These are phyloP conservation scores for Lordiphosa mommai DNA, from an alignment of 1,140 invertebrate species.

Conservation along the genomic window DNA sequence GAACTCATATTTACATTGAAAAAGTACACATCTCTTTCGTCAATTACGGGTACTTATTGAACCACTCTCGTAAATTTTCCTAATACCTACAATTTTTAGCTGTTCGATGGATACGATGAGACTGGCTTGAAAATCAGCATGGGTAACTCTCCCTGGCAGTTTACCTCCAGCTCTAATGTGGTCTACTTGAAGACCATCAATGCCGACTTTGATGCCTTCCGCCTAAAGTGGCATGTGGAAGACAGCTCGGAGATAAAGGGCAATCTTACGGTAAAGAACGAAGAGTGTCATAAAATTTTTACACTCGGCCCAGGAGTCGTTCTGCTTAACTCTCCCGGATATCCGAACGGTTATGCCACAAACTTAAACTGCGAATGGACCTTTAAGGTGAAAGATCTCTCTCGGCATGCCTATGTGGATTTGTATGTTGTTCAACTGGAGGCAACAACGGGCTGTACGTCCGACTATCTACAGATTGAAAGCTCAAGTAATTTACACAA, in stretches of 20 bases:
- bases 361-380: conserved; percentile 89
- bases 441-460: conserved; percentile 80
- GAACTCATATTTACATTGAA: too few relatives aligned
- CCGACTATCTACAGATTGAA: conserved; percentile 81
- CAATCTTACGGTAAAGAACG: conserved; percentile 13
- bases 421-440: conserved; percentile 83
- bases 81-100: conserved; percentile 13
- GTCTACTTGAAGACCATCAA: conserved; percentile 82
- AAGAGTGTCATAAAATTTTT: conserved; percentile 24
- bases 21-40: too few relatives aligned
- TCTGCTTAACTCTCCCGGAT: conserved; percentile 87
- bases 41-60: too few relatives aligned
- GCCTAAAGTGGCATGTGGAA: conserved; percentile 82
- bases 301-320: conserved; percentile 20
- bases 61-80: too few relatives aligned
- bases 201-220: conserved; percentile 80
- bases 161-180: conserved; percentile 84
- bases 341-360: conserved; percentile 85
- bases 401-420: conserved; percentile 82
- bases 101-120: conserved; percentile 85
- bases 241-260: not conserved
- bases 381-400: conserved; percentile 81
- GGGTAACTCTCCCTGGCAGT: conserved; percentile 78
- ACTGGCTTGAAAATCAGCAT: conserved; percentile 82
- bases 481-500: conserved; percentile 41